Conservation (phyloP, 2,888 invertebrate species). For the Dascillus cervinus region DNA sequence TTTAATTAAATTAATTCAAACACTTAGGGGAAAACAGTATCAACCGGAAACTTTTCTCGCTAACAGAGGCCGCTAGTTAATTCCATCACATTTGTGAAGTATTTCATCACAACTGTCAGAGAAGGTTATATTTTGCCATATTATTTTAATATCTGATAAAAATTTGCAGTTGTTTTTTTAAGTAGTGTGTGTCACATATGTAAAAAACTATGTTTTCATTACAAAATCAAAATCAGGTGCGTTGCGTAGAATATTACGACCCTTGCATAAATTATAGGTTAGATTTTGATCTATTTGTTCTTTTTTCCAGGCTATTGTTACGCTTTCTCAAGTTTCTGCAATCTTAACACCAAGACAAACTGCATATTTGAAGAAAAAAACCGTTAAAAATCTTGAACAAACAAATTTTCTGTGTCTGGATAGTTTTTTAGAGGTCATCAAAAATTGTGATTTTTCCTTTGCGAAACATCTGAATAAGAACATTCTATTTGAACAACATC, state of each 20-base stretch:
- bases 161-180: conserved; percentile 19
- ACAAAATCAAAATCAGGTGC: conserved; percentile 46
- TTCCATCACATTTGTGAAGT: not conserved
- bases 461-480: conserved; percentile 33
- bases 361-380: conserved; percentile 34
- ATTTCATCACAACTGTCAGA: not conserved
- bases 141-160: conserved; percentile 14
- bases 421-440: conserved; percentile 42
- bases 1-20: conserved; percentile 28
- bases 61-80: not conserved
- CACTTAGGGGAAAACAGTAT: conserved; percentile 2
- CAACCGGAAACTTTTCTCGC: no score
- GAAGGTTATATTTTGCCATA: conserved; percentile 14
- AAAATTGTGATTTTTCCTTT: conserved; percentile 39
- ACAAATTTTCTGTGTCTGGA: conserved; percentile 36
- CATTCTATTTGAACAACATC: conserved; percentile 30
- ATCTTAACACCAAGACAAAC: conserved; percentile 40
- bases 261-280: conserved; percentile 11
- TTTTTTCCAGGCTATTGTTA: conserved; percentile 36
- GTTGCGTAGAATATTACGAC: no score
- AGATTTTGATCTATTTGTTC: not conserved
- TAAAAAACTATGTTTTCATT: conserved; percentile 41
- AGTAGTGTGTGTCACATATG: conserved; percentile 10
- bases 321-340: conserved; percentile 41
- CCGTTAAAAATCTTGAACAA: conserved; percentile 26